Evolutionary conservation across 2,797 vertebrate species (phyloP), one percentile per base, ranked within the genome.

Genomic region (Pristis pectinata): DNA sequence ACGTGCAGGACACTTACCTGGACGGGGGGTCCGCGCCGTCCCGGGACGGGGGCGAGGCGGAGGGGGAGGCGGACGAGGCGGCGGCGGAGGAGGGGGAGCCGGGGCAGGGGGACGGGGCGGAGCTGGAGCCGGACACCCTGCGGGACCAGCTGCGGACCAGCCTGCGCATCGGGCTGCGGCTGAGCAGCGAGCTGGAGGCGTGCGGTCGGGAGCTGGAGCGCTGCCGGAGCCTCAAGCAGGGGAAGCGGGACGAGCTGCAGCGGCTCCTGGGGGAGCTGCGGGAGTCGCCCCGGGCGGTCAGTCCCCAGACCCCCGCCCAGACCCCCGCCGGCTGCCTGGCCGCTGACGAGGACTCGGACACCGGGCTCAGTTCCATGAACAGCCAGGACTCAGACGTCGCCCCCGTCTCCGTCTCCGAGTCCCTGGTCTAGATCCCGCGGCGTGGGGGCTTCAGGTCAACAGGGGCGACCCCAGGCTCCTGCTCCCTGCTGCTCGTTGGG

Each of bases 321-420:
- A 91, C 96, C 98, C 97, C 98, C 74, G 98, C 98, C 95, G 96
- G 96, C 95, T 97, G 97, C 94, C 96, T 96, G 27, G 97, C 97
- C 0, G 98, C 98, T 87, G 99, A 98, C n/a, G 99, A 99, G 96
- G 99, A 99, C 96, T 99, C 99, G 4, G 99, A 99, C 96, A 99
- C 99, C 0, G 99, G 99, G 1, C 96, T 99, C 96, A 99, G 99
- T 95, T 99, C 99, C 77, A 99, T 99, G 99, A 98, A 99, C 97
- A 99, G 99, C 96, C 99, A 99, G 96, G 99, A 99, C 97, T 99
- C 99, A 0, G 99, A 99, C 96, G 98, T 98, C 59, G 94, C 97
- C 77, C 49, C 98, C 98, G 0, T 61, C 56, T 85, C 87, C 61
- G 98, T 98, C 93, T 99, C 98, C 74, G 99, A 99, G 95, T 99